These are phyloP conservation scores for Athalia circularis DNA, from an alignment of 2,888 invertebrate genomes.

Conservation along the genomic window DNA sequence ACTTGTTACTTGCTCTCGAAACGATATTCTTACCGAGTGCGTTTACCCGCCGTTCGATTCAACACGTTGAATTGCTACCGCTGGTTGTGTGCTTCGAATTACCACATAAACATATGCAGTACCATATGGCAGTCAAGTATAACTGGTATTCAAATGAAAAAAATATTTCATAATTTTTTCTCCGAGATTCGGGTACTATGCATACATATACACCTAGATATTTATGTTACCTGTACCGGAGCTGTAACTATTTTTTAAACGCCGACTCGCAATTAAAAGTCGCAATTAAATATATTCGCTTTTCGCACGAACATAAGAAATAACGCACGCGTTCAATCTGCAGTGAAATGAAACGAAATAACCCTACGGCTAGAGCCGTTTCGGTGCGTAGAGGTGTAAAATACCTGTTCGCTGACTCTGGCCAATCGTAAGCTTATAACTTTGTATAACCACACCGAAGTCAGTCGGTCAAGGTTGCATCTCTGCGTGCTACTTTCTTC, in stretches of 20 bases:
- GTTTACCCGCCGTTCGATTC: constrained; percentile 28
- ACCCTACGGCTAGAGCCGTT: too few relatives aligned
- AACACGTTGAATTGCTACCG: not conserved
- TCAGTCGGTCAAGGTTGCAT: constrained; percentile 43
- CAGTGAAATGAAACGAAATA: too few relatives aligned
- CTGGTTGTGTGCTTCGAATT: not conserved
- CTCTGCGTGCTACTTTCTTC: constrained; percentile 42
- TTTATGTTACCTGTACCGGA: not conserved
- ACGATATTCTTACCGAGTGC: not conserved
- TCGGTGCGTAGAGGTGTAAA: not conserved
- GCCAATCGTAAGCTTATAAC: constrained; percentile 18
- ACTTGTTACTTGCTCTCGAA: not conserved
- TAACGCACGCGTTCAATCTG: too few relatives aligned
- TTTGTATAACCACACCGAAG: constrained; percentile 15
- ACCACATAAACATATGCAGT: too few relatives aligned
- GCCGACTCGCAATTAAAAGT: too few relatives aligned
- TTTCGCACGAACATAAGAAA: too few relatives aligned
- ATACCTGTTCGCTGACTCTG: not conserved
- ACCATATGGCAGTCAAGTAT: constrained; percentile 21
- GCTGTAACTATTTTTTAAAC: not conserved
- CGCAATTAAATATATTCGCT: too few relatives aligned
- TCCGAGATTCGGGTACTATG: constrained; percentile 32
- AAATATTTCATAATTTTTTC: constrained; percentile 37
- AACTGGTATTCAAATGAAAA: constrained; percentile 45
- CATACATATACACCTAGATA: not conserved